Base-by-base conservation (phyloP, 2,797 vertebrate genomes). In the Chrysocyon brachyurus region DNA sequence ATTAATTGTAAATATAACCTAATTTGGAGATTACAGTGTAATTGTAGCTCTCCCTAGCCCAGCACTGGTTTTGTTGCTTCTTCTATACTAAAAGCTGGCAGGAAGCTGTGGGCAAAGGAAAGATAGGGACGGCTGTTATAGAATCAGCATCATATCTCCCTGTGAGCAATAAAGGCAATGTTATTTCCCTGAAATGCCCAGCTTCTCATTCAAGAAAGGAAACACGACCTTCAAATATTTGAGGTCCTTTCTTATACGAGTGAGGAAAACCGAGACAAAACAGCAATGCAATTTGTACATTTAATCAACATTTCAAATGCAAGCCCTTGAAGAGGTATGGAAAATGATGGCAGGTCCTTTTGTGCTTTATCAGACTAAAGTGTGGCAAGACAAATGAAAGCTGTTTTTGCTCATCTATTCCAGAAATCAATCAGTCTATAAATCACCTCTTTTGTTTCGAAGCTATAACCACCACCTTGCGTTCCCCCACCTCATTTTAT, bases 281-380 rank as follows among this genome's bases (percentile, higher is more conserved):
- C 49, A 91, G 54, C 72, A 93, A 90, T 68, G 21, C 7, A 82
- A 97, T 97, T 93, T 96, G 61, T n/a, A 33, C 11, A 12, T 97
- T 97, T 97, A 97, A 98, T 97, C 95, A 97, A 96, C 64, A 92
- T 96, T 98, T 98, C 94, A 72, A 96, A 97, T 94, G 79, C 72
- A 96, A 59, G 78, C 70, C 93, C 15, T 14, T 17, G n/a, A 21
- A 83, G 97, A 77, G 22, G 54, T 90, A n/a, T 52, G 91, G 96
- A 95, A 98, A 98, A 95, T 64, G 63, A 94, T 11, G 21, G 46
- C 87, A 92, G 90, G 89, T 73, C 81, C 61, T 94, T 90, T 92
- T 70, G 82, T 97, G 66, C 61, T 83, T 83, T 46, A 94, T 82
- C 94, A 87, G 97, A 96, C 49, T 61, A 56, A 70, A 83, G 4